phyloP scores from a whole-genome alignment of 2,797 vertebrate genomes.

The Premnoplex brunnescens region DNA sequence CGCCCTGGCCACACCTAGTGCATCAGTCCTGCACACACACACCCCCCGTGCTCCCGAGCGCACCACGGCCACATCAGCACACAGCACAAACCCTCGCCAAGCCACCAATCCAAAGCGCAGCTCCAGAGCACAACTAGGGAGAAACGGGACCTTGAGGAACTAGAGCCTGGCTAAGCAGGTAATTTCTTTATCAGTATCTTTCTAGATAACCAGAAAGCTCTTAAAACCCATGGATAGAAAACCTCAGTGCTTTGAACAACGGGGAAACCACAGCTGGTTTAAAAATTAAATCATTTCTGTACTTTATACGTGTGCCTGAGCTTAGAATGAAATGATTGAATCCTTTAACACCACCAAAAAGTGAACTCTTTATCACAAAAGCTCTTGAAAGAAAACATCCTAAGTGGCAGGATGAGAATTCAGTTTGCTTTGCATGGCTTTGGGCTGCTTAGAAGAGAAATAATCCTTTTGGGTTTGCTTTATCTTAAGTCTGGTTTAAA shows the following conservation, averaged over 20 bases:
- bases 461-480: not conserved
- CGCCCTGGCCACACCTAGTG: conserved; percentile 87
- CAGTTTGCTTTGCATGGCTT: not conserved
- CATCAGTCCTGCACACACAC: conserved; percentile 72
- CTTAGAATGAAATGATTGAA: not conserved
- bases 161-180: conserved; percentile 47
- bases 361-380: not conserved
- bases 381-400: not conserved
- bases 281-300: not conserved
- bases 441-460: not conserved
- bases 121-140: not conserved
- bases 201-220: not conserved
- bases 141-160: not conserved
- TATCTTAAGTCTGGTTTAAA: not conserved
- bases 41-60: not conserved
- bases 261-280: not conserved
- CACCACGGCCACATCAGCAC: conserved; percentile 16
- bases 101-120: not conserved
- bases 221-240: not conserved
- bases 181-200: not conserved
- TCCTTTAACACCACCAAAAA: not conserved
- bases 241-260: not conserved
- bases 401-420: not conserved
- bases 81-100: not conserved
- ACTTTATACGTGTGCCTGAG: not conserved